Evolutionary conservation across 2,113 vertebrate species (phyloP), one percentile per base, ranked within the genome.

Genomic region (Pithys albifrons): DNA sequence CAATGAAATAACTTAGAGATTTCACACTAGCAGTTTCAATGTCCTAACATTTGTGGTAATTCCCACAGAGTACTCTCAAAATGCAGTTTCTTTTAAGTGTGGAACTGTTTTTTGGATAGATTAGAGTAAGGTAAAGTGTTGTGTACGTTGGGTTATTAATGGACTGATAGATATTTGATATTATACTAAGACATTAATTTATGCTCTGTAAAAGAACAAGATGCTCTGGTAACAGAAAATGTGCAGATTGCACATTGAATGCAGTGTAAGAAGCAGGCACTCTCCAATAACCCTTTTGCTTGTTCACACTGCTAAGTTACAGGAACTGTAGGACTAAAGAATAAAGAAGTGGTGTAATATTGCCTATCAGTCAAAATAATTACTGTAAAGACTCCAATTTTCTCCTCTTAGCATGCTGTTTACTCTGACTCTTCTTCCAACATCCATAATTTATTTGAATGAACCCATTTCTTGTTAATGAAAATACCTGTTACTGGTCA

Each of bases 121-220:
- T 20, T 29, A 12, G 48, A 93, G 23, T 51, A 67, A 87, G 52
- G 37, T 91, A 71, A 81, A 61, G 11, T 84, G 5, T 81, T 83
- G 33, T 85, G 43, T 74, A 11, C 12, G 1, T 37, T 66, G 43
- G 82, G 75, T 31, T 96, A 41, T 58, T 89, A 70, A 82, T 75
- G 59, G 39, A 64, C 61, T 96, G 46, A 82, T 88, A 88, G 91
- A 54, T 43, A 29, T 89, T 81, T 94, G 52, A 72, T 80, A 7
- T 85, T 89, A 83, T 67, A 37, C 54, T 76, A 51, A 41, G 14
- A 76, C 22, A 20, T 88, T 94, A 94, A 91, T 97, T 97, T 96
- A 94, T 97, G 80, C 82, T 89, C 35, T 95, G 74, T 94, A 87
- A 94, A 96, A 96, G 58, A 96, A 62, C 64, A 76, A 76, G 54